These are phyloP conservation scores for Diabrotica virgifera DNA, from an alignment of 1,140 invertebrate genomes.

Conservation along the genomic window DNA sequence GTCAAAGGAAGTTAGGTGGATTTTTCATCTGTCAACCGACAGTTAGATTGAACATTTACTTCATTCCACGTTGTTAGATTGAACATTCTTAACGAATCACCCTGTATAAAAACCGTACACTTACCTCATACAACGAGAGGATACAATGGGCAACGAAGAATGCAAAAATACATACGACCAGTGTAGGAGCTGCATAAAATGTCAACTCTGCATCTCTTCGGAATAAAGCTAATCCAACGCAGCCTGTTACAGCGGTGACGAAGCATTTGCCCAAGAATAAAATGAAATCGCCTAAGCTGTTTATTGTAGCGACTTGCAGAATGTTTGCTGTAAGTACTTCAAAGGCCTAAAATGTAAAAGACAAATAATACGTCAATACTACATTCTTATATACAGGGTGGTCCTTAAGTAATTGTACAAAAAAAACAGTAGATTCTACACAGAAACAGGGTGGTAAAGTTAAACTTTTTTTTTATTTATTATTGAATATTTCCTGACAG, in stretches of 20 bases:
- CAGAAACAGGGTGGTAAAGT: too few relatives aligned
- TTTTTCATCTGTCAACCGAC: too few relatives aligned
- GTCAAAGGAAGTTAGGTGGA: too few relatives aligned
- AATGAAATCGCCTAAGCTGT: conserved; percentile 92
- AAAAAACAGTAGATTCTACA: too few relatives aligned
- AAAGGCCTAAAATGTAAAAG: conserved; percentile 68
- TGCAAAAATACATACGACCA: conserved; percentile 83
- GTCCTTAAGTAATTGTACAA: too few relatives aligned
- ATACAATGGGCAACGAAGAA: conserved; percentile 93
- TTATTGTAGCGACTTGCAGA: conserved; percentile 85
- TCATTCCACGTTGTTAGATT: too few relatives aligned
- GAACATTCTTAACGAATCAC: too few relatives aligned
- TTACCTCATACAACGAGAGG: conserved; percentile 89
- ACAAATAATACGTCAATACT: too few relatives aligned
- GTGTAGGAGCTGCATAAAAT: conserved; percentile 82
- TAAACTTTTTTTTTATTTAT: too few relatives aligned
- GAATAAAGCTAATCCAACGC: conserved; percentile 70
- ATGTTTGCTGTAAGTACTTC: conserved; percentile 78
- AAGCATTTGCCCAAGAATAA: conserved; percentile 90
- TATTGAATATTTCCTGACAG: too few relatives aligned
- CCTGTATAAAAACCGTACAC: conserved; percentile 9
- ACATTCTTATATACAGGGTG: too few relatives aligned
- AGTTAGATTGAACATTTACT: too few relatives aligned
- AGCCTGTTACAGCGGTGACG: conserved; percentile 75
- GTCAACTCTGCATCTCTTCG: conserved; percentile 68